These are phyloP conservation scores for Cyclopterus lumpus DNA, from an alignment of 2,797 vertebrate genomes.

Conservation along the genomic window DNA sequence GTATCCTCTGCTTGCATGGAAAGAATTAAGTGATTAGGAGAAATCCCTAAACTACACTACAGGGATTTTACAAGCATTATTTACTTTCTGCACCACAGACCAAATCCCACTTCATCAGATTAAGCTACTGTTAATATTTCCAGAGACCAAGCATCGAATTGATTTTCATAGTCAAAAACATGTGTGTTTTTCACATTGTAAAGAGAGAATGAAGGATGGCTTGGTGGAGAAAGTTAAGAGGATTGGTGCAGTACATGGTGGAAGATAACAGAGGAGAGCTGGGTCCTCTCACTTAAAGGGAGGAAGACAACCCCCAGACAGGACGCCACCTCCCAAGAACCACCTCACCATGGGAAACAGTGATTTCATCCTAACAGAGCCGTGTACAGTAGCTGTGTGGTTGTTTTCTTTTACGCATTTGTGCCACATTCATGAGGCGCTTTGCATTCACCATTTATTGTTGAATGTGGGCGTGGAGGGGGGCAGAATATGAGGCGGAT, in stretches of 20 bases:
- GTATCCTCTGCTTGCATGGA: neutral
- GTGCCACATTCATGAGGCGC: no score
- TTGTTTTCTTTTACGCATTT: constrained; percentile 19
- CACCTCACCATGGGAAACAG: constrained; percentile 31
- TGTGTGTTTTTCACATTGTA: neutral
- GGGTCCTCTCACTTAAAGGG: constrained; percentile 1
- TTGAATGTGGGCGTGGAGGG: no score
- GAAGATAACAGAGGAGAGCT: constrained; percentile 10
- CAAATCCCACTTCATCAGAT: neutral
- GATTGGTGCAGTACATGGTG: constrained; percentile 18
- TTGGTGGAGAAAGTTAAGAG: neutral
- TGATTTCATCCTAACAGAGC: constrained; percentile 42
- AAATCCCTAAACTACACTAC: neutral
- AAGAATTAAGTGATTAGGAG: neutral
- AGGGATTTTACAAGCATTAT: neutral
- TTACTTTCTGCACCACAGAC: neutral
- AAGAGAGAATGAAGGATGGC: neutral
- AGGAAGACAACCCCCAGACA: constrained; percentile 20
- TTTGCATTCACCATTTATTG: no score
- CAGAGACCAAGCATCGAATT: neutral
- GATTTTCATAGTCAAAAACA: neutral
- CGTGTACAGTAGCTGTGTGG: constrained; percentile 10
- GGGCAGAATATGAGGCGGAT: no score
- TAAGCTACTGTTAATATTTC: neutral
- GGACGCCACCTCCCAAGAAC: constrained; percentile 35